Percentiles rank a stretch among this genome's conserved stretches.
Conservation (phyloP, 1,140 invertebrate species). For the Cecropterus lyciades region DNA sequence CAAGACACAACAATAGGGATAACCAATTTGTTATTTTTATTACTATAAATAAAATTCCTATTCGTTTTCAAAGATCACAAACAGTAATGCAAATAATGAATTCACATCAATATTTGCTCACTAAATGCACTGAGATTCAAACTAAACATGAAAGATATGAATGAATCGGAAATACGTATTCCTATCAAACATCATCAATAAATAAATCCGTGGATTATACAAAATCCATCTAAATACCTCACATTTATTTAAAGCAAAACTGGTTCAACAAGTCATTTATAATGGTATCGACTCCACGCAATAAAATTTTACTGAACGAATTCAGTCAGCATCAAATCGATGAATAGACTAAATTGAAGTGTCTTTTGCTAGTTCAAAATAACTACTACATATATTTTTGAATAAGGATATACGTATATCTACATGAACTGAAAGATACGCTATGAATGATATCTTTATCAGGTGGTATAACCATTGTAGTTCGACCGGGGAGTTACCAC, state of each 20-base stretch:
- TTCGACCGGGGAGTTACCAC: no score
- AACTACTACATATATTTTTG: no score
- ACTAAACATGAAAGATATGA: not conserved
- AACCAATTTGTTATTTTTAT: no score
- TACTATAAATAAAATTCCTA: no score
- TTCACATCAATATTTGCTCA: not conserved
- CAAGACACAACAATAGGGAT: no score
- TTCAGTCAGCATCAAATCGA: not conserved
- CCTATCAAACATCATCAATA: constrained; percentile 12
- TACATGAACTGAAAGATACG: no score
- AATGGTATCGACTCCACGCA: not conserved
- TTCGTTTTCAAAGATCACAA: no score
- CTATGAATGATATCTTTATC: no score
- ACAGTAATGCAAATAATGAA: no score
- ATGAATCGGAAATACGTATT: not conserved
- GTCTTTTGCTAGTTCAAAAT: no score
- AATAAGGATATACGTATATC: no score
- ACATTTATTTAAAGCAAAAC: constrained; percentile 6
- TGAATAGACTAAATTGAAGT: not conserved
- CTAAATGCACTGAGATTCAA: not conserved
- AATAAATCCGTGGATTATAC: constrained; percentile 5
- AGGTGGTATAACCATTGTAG: no score
- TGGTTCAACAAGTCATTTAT: not conserved
- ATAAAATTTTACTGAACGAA: not conserved
- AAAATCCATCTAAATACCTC: constrained; percentile 5